These are phyloP conservation scores for Pecten maximus DNA, from an alignment of 2,888 invertebrate genomes.

Conservation along the genomic window DNA sequence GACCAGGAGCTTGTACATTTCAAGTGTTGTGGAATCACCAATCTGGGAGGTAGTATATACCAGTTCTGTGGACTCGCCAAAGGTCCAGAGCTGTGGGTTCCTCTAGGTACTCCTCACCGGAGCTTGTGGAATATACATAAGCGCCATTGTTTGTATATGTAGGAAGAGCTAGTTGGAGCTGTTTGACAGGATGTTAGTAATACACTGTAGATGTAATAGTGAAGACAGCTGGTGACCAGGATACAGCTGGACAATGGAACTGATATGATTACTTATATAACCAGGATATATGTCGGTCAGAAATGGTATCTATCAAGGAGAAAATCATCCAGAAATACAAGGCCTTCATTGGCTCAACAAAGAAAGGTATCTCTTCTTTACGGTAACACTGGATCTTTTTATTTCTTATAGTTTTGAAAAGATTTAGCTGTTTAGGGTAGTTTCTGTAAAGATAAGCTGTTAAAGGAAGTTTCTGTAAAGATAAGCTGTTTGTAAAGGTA, in stretches of 20 bases:
- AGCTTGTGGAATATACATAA: neutral
- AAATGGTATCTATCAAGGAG: conserved; percentile 74
- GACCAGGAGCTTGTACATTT: neutral
- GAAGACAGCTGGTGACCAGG: neutral
- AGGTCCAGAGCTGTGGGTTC: neutral
- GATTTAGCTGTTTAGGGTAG: too few species aligned
- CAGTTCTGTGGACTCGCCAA: neutral
- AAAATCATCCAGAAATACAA: conserved; percentile 75
- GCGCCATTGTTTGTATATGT: neutral
- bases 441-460: too few species aligned
- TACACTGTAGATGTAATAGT: neutral
- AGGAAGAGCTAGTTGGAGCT: neutral
- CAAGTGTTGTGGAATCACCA: neutral
- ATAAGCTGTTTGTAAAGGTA: too few species aligned
- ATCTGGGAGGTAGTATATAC: neutral
- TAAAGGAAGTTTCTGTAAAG: too few species aligned
- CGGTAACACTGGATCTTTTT: too few species aligned
- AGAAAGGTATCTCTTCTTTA: too few species aligned
- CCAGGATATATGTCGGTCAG: neutral
- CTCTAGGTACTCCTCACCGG: neutral
- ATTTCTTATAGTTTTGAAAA: too few species aligned
- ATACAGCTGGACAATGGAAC: neutral
- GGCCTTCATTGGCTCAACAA: conserved; percentile 68
- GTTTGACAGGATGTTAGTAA: neutral
- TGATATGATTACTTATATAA: neutral